Percentiles rank a stretch among this genome's conserved stretches.
These are phyloP conservation scores for Periphyllus acericola DNA, from an alignment of 2,888 invertebrate species.

Conservation along the genomic window DNA sequence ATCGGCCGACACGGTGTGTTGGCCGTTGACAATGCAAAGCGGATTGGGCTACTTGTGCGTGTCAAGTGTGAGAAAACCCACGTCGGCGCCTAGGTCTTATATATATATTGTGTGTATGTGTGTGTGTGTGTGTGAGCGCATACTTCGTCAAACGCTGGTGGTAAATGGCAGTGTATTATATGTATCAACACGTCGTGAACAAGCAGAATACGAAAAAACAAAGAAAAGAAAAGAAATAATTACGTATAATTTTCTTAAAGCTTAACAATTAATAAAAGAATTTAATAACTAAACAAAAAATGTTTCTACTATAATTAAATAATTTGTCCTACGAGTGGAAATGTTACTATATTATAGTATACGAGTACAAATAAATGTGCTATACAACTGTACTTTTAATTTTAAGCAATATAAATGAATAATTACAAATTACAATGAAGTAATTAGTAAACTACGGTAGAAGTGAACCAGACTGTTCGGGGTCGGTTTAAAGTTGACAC, in stretches of 20 bases:
- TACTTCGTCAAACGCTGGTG: not conserved
- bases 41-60: constrained; percentile 58
- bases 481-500: no score
- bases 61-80: constrained; percentile 60
- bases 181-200: not conserved
- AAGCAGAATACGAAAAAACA: not conserved
- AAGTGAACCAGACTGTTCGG: no score
- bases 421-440: no score
- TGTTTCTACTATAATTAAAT: not conserved
- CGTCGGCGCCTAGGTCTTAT: constrained; percentile 22
- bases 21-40: constrained; percentile 56
- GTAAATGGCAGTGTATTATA: not conserved
- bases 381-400: no score
- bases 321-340: not conserved
- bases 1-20: constrained; percentile 58
- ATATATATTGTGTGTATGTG: not conserved
- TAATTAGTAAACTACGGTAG: no score
- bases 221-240: not conserved
- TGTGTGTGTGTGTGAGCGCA: not conserved
- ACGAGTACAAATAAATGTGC: no score
- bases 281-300: no score
- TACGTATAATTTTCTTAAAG: not conserved
- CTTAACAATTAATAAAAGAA: not conserved
- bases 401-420: no score
- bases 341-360: no score